These are phyloP conservation scores for Halcyon badia DNA, from an alignment of 2,797 vertebrate genomes.

Conservation along the genomic window DNA sequence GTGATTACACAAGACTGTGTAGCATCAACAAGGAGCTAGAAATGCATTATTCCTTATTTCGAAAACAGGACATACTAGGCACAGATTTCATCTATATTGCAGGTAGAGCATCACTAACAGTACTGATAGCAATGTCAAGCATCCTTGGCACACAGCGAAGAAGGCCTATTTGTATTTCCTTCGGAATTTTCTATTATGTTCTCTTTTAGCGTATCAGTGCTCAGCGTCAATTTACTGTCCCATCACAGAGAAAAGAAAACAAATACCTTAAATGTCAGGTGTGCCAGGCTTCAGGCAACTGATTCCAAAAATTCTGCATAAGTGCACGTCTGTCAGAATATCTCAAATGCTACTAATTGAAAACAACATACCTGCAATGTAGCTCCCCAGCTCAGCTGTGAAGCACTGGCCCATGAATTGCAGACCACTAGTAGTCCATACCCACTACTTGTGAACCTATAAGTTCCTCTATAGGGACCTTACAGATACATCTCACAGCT, in stretches of 20 bases:
- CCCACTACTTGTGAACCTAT: background rate
- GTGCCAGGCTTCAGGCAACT: background rate
- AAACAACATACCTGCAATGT: background rate
- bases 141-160: background rate
- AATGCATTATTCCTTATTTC: conserved; percentile 15
- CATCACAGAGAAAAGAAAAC: background rate
- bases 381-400: background rate
- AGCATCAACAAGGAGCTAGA: background rate
- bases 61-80: background rate
- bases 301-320: background rate
- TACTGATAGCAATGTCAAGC: background rate
- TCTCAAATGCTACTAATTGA: background rate
- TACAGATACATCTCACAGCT: background rate
- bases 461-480: background rate
- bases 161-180: background rate
- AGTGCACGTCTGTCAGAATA: background rate
- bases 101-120: background rate
- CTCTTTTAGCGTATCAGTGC: background rate
- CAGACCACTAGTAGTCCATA: background rate
- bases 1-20: background rate
- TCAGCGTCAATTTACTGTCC: background rate
- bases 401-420: background rate
- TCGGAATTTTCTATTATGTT: background rate
- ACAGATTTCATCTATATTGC: conserved; percentile 32
- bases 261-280: background rate